Conservation (phyloP, 2,888 invertebrate genomes). For the Catocala nupta region DNA sequence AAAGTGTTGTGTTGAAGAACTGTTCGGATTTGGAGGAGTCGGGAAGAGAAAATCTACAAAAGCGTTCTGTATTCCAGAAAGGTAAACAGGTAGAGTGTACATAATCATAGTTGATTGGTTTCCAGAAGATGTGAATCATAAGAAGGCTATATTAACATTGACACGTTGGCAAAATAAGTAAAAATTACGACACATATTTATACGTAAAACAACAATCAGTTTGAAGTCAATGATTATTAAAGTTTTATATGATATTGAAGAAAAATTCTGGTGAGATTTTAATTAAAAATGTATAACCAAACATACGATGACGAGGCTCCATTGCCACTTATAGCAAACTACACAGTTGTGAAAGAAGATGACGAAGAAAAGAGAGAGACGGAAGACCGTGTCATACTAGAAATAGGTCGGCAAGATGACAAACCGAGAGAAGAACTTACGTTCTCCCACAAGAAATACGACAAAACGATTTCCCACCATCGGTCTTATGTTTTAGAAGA, state of each 20-base stretch:
- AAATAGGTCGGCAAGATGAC: conserved; percentile 84
- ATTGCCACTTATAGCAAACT: conserved; percentile 76
- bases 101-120: neutral
- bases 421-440: conserved; percentile 78
- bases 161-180: conserved; percentile 8
- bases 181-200: no score
- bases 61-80: no score
- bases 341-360: conserved; percentile 75
- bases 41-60: no score
- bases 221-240: no score
- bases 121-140: conserved; percentile 4
- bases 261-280: no score
- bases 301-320: conserved; percentile 76
- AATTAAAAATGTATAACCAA: conserved; percentile 71
- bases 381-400: conserved; percentile 81
- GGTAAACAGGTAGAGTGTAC: no score
- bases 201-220: no score
- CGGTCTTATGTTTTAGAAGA: conserved; percentile 82
- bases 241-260: no score
- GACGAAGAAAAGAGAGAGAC: conserved; percentile 73
- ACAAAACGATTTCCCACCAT: conserved; percentile 83
- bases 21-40: no score
- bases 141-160: neutral
- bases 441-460: conserved; percentile 85
- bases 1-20: neutral